These are phyloP conservation scores for Cyprinodon tularosa DNA, from an alignment of 2,113 vertebrate species.

Conservation along the genomic window DNA sequence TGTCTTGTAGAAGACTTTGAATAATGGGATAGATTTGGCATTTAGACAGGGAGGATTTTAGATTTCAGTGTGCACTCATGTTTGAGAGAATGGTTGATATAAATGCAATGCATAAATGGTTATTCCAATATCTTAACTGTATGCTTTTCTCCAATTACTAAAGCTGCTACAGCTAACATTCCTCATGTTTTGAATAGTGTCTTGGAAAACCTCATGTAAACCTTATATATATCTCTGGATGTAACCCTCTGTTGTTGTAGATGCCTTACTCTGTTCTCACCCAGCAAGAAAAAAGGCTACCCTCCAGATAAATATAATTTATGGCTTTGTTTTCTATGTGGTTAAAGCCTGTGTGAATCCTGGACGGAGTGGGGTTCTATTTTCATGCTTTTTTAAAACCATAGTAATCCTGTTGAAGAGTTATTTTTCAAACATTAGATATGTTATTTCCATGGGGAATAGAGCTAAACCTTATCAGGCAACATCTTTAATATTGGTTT, in stretches of 20 bases:
- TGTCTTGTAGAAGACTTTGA: constrained; percentile 22
- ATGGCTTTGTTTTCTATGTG: constrained; percentile 46
- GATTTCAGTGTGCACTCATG: constrained; percentile 49
- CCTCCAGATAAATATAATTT: constrained; percentile 55
- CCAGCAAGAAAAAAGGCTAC: constrained; percentile 38
- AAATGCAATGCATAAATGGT: constrained; percentile 20
- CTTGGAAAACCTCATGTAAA: background rate
- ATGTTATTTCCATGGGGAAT: constrained; percentile 31
- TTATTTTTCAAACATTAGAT: constrained; percentile 40
- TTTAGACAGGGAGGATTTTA: constrained; percentile 50
- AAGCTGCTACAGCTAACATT: constrained; percentile 41
- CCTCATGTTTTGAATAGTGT: background rate
- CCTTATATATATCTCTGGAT: constrained; percentile 23
- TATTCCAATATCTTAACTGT: constrained; percentile 38
- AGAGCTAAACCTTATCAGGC: constrained; percentile 42
- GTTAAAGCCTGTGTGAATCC: constrained; percentile 40
- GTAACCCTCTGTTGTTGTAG: constrained; percentile 20
- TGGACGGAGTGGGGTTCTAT: constrained; percentile 42
- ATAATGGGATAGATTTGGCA: constrained; percentile 46
- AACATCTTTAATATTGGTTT: constrained; percentile 46
- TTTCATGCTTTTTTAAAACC: constrained; percentile 43
- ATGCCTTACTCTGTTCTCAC: constrained; percentile 45
- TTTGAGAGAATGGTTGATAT: constrained; percentile 52
- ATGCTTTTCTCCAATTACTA: constrained; percentile 24
- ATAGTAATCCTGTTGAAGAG: constrained; percentile 13